Conservation (phyloP, 2,113 vertebrate species). For the Cyprinodon variegatus region DNA sequence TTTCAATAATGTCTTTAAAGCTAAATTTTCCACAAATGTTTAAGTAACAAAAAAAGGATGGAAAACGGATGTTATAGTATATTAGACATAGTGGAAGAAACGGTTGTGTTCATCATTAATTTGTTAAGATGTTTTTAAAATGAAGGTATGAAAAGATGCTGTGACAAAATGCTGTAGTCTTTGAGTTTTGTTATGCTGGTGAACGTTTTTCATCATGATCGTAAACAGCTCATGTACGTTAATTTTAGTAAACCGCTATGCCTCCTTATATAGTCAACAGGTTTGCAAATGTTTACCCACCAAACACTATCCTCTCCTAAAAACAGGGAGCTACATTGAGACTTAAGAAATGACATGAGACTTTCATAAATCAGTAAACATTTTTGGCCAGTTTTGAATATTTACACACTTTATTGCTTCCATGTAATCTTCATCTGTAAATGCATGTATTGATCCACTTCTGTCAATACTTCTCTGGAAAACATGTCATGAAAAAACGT, state of each 20-base stretch:
- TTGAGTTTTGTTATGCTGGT: neutral
- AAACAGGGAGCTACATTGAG: neutral
- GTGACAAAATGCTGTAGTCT: neutral
- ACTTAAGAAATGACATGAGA: neutral
- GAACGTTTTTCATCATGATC: neutral
- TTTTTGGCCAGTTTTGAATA: neutral
- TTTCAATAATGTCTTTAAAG: neutral
- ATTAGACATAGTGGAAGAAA: neutral
- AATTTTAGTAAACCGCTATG: constrained; percentile 8
- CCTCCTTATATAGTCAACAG: constrained; percentile 9
- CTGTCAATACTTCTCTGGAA: neutral
- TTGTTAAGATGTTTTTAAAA: neutral
- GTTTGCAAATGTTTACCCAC: neutral
- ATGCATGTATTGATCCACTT: neutral
- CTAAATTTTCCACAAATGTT: neutral
- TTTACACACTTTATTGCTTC: neutral
- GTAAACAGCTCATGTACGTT: constrained; percentile 7
- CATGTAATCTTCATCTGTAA: neutral
- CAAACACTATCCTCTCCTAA: neutral
- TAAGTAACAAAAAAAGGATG: neutral
- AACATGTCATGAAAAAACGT: neutral
- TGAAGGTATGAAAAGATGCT: neutral
- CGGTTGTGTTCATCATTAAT: neutral
- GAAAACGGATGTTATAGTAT: neutral
- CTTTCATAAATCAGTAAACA: neutral